Base-by-base conservation (phyloP, 1,140 invertebrate genomes). In the Panagrolaimus sp. region DNA sequence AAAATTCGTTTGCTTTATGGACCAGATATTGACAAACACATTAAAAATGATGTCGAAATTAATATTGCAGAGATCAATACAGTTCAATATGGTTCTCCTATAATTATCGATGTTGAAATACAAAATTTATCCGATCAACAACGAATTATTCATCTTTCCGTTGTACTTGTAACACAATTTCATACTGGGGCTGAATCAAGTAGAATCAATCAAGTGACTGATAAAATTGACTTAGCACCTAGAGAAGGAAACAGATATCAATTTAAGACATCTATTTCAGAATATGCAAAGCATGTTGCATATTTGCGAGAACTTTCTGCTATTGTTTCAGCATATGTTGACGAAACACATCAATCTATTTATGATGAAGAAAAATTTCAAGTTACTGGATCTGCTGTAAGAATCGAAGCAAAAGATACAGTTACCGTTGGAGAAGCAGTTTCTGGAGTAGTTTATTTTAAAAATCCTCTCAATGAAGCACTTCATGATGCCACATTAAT, bases 291-390 rank as follows among this genome's bases (percentile, higher is more conserved):
- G 8, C 9, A 20, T n/a, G 20, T 57, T 20, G 20, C 51, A 57
- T 27, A 57, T 57, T n/a, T 25, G 14, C 20, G 20, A 11, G 27
- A 20, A 13, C 4, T 57, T 1, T 57, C 20, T 57, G 51, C 27
- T 11, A 27, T 57, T 1, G 20, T 57, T 57, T 57, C 51, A 11
- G 51, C 20, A 57, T 57, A 13, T 27, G 51, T 57, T 20, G 51
- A 20, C 4, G 51, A 57, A 57, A 57, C 51, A 5, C 20, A 16
- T n/a, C 51, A 57, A 57, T 13, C 27, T 0, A 27, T 57, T 57
- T 57, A 57, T 13, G 11, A n/a, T 57, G 51, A 57, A 23, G 51
- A 57, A 20, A 57, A 57, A 57, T 57, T 57, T 27, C 51, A 57
- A 57, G n/a, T 57, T 57, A 11, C 27, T 27, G 51, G 51, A 11